Evolutionary conservation across 2,113 vertebrate species (phyloP).

Genomic region (Halcyon malimbica): DNA sequence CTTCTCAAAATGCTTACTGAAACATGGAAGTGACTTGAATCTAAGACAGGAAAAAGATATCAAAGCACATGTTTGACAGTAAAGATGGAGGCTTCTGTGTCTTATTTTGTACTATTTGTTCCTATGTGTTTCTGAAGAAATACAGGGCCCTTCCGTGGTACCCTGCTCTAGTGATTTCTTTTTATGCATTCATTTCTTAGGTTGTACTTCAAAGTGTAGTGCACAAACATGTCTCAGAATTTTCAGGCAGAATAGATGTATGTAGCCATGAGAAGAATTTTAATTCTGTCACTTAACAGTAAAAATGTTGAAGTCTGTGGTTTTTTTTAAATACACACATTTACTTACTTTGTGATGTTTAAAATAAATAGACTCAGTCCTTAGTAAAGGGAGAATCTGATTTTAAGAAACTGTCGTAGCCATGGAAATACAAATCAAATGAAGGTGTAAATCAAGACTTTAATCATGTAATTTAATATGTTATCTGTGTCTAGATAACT

Average conservation of each 20-base stretch:
- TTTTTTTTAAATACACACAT: background rate
- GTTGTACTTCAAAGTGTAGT: background rate
- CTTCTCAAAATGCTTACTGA: background rate
- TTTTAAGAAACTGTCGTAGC: background rate
- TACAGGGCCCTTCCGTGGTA: background rate
- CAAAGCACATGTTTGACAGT: background rate
- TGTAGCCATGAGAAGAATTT: background rate
- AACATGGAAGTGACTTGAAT: background rate
- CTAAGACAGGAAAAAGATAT: background rate
- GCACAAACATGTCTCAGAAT: background rate
- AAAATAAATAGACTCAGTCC: background rate
- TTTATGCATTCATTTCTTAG: background rate
- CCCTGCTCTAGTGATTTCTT: background rate
- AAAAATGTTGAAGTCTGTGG: background rate
- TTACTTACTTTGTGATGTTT: background rate
- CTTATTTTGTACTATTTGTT: background rate
- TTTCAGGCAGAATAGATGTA: background rate
- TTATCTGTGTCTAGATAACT: background rate
- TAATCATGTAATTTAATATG: background rate
- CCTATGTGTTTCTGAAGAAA: background rate
- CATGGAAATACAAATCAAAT: background rate
- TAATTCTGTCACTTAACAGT: background rate
- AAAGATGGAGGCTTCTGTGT: background rate
- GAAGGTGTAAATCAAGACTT: background rate
- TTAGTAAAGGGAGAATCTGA: background rate